phyloP scores from a whole-genome alignment of 2,888 invertebrate species.

The Dusona sp. region DNA sequence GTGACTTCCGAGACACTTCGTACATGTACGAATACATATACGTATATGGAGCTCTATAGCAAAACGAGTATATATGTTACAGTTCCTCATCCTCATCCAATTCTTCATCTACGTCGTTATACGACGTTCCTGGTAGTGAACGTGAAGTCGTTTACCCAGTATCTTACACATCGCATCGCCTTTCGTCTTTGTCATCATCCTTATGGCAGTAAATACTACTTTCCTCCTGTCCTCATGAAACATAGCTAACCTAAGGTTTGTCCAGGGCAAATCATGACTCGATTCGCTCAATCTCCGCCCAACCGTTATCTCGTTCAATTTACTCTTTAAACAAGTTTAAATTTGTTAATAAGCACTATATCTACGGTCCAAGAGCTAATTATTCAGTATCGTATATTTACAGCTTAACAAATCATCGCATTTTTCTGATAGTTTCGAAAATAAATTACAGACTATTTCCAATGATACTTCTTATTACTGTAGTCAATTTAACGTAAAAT shows the following conservation, averaged over 20 bases:
- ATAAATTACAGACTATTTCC: neutral
- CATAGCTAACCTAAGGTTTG: neutral
- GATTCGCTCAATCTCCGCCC: conserved; percentile 17
- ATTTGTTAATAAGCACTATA: neutral
- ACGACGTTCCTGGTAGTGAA: conserved; percentile 10
- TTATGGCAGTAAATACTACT: conserved; percentile 20
- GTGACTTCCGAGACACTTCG: conserved; percentile 1
- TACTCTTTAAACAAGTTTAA: conserved; percentile 6
- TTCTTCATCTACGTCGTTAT: conserved; percentile 5
- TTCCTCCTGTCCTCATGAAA: neutral
- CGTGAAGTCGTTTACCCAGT: conserved; percentile 11
- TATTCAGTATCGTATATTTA: neutral
- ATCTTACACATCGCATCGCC: neutral
- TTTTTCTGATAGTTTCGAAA: neutral
- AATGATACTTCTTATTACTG: neutral
- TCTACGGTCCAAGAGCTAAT: neutral
- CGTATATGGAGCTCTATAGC: neutral
- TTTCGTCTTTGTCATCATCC: conserved; percentile 24
- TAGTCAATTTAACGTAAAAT: neutral
- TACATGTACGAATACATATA: neutral
- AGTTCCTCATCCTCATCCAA: conserved; percentile 30
- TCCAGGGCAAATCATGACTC: neutral
- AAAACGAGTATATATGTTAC: conserved; percentile 2
- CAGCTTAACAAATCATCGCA: neutral
- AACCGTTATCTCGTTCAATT: conserved; percentile 4